Evolutionary conservation across 2,888 invertebrate species (phyloP), one percentile per base, ranked within the genome.

Genomic region (Caenorhabditis panamensis): DNA sequence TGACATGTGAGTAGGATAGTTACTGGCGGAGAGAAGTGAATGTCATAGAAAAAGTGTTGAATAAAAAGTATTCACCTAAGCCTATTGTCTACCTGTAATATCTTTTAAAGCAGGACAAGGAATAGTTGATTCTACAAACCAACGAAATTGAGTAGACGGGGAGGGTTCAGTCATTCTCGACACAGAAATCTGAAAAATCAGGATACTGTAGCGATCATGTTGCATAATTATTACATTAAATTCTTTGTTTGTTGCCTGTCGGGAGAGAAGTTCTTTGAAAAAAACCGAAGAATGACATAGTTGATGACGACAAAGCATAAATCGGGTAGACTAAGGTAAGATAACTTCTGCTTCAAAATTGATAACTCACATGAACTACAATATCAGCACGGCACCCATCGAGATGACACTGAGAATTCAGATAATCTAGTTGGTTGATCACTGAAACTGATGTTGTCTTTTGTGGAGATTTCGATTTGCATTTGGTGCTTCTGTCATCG

Each of bases 261-360:
- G 75, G 9, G 59, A 28, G 16, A 83, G 63, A n/a, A 90, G 81
- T 6, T 89, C 84, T 54, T 88, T 86, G 79, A 90, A 90, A 61
- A 87, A 90, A 26, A 89, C 88, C 26, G 87, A 87, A 13, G 88
- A 89, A 64, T 90, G 90, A 9, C 89, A 84, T 20, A 90, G 80
- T 68, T 90, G 90, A 76, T 90, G 90, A 20, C 89, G 87, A 77
- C 90, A 90, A 8, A 90, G 82, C 51, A 88, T 82, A 71, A 90
- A 90, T n/a, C 87, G 79, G 1, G 88, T 85, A 16, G 89, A 86
- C 89, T 90, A 72, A 31, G 9, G n/a, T n/a, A n/a, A n/a, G n/a
- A n/a, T n/a, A n/a, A n/a, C n/a, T n/a, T n/a, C n/a, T n/a, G n/a
- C 9, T 31, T 31, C 31, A 31, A 6, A 31, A 31, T 31, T 20